Evolutionary conservation across 1,140 invertebrate genomes (phyloP).

Genomic region (Acyrthosiphon pisum): DNA sequence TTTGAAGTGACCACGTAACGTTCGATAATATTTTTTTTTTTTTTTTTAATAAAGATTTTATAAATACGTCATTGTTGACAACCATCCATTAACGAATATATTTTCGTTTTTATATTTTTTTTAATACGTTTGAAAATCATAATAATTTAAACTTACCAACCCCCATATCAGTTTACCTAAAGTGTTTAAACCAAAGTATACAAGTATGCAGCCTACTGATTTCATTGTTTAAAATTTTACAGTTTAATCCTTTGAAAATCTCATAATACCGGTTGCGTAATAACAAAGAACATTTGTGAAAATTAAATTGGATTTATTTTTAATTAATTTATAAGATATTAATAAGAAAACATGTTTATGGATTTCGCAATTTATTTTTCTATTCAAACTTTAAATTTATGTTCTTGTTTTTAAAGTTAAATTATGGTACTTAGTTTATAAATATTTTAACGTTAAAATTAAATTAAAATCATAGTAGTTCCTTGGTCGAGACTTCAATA

Average conservation of each 20-base stretch:
- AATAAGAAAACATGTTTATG: not conserved
- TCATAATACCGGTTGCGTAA: not conserved
- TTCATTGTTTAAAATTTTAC: slow-evolving; percentile 12
- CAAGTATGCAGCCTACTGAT: not conserved
- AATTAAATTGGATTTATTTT: slow-evolving; percentile 8
- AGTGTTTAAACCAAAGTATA: not conserved
- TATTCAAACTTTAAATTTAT: slow-evolving; percentile 10
- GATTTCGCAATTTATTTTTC: slow-evolving; percentile 5
- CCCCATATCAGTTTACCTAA: not conserved
- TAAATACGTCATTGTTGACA: not conserved
- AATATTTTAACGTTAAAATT: not conserved
- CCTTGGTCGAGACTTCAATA: not conserved
- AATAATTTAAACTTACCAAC: not conserved
- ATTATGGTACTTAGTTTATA: not conserved
- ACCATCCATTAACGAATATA: not conserved
- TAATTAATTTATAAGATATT: slow-evolving; percentile 10
- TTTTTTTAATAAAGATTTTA: not conserved
- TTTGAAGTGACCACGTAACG: not conserved
- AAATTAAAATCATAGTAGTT: not conserved
- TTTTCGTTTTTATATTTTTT: not conserved
- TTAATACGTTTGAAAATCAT: not conserved
- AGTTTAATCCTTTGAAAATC: not conserved
- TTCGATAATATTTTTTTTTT: not conserved
- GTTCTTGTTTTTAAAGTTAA: not conserved
- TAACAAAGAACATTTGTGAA: not conserved